Percentiles rank a stretch among this genome's conserved stretches.
Conservation (phyloP, 2,888 invertebrate species). For the Nineta flava region DNA sequence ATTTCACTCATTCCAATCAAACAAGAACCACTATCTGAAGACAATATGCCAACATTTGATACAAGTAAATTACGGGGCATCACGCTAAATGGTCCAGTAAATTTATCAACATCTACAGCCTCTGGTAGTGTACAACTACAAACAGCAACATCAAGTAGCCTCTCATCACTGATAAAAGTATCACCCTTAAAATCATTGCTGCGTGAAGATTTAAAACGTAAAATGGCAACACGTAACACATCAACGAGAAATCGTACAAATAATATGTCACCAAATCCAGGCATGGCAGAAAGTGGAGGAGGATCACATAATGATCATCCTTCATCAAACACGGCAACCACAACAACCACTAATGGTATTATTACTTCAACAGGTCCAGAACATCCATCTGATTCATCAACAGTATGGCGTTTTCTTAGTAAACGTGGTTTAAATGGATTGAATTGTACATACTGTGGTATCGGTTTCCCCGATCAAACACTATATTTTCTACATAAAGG, state of each 20-base stretch:
- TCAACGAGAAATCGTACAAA: slow-evolving; percentile 29
- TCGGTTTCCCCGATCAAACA: slow-evolving; percentile 90
- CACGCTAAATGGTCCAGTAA: slow-evolving; percentile 26
- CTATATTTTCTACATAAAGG: slow-evolving; percentile 95
- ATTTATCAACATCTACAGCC: slow-evolving; percentile 23
- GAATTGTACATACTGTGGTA: slow-evolving; percentile 82
- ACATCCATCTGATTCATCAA: slow-evolving; percentile 28
- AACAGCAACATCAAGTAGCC: slow-evolving; percentile 47
- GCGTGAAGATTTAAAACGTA: slow-evolving; percentile 67
- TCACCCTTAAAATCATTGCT: slow-evolving; percentile 73
- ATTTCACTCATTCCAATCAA: slow-evolving; percentile 78
- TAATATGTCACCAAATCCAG: slow-evolving; percentile 23
- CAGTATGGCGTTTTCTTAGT: slow-evolving; percentile 28
- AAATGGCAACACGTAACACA: slow-evolving; percentile 52
- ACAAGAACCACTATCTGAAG: slow-evolving; percentile 40
- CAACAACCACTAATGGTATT: slow-evolving; percentile 38
- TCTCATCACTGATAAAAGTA: slow-evolving; percentile 66
- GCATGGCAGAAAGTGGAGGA: slow-evolving; percentile 26
- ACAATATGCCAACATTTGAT: slow-evolving; percentile 24
- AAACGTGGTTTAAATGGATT: slow-evolving; percentile 38
- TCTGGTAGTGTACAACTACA: slow-evolving; percentile 24
- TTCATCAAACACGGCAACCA: slow-evolving; percentile 29
- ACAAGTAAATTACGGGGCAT: slow-evolving; percentile 10
- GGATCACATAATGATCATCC: too few relatives aligned
- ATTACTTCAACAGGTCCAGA: slow-evolving; percentile 60